Evolutionary conservation across 1,140 invertebrate genomes (phyloP), one percentile per base, ranked within the genome.

Genomic region (Diabrotica undecimpunctata): DNA sequence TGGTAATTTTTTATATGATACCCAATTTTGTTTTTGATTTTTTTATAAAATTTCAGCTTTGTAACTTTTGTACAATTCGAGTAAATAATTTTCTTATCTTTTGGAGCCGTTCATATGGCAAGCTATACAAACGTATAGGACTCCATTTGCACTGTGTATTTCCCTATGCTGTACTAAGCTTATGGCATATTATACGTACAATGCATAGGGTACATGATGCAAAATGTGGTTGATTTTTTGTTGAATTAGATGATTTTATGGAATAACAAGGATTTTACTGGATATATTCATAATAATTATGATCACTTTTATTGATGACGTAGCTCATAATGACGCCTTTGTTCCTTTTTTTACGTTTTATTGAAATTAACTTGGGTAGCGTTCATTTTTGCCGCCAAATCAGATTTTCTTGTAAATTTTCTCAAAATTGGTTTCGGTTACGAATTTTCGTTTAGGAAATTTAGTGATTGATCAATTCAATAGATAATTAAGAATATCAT

Each of bases 41-140:
- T 70, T 69, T 14, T 25, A 11, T 35, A 54, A 70, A 71, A 51
- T 74, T 67, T 61, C 52, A 38, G 53, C 37, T 10, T 7, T 38
- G 64, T 67, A 61, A 65, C 54, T 60, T 9, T 4, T 38, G 12
- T 52, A 46, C 53, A 65, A 60, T 62, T 66, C 35, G 37, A 6
- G n/a, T 50, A 70, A 70, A 70, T 61, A 46, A 66, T 61, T 68
- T 66, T 54, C 71, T 71, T 61, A 66, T 25, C 7, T 14, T 57
- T 62, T 52, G 12, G 60, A 73, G 75, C 77, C 77, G 77, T 78
- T 78, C 77, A 77, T 77, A 78, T 78, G 77, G 76, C 55, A 63
- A 68, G 66, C 60, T 69, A 55, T 75, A 72, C 71, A 74, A 46
- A 67, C 69, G 70, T 71, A 77, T 76, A 71, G 69, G 77, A 77